Evolutionary conservation across 2,888 invertebrate genomes (phyloP).

Genomic region (Deilephila elpenor): DNA sequence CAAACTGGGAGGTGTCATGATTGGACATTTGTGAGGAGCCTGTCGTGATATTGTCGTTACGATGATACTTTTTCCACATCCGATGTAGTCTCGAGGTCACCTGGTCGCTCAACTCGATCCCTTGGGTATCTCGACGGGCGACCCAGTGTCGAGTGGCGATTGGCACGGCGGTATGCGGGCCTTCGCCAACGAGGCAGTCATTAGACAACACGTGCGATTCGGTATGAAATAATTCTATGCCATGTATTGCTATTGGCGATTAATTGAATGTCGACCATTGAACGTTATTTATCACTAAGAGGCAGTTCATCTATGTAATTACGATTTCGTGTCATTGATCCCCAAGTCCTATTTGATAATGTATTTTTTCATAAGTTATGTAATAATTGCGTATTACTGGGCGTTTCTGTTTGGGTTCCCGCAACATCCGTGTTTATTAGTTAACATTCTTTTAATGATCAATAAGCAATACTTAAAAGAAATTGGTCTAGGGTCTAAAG

Average conservation of each 20-base stretch:
- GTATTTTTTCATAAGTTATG: constrained; percentile 25
- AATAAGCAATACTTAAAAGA: constrained; percentile 43
- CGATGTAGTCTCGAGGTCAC: constrained; percentile 94
- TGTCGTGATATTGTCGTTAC: constrained; percentile 42
- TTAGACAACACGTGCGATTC: constrained; percentile 83
- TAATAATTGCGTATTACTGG: constrained; percentile 19
- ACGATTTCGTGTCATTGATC: constrained; percentile 1
- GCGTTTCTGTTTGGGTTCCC: background rate
- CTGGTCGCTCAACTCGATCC: constrained; percentile 97
- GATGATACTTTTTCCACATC: constrained; percentile 47
- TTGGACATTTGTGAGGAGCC: constrained; percentile 18
- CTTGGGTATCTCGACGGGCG: constrained; percentile 92
- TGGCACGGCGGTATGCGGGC: constrained; percentile 81
- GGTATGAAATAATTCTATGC: constrained; percentile 67
- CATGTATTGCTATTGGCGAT: constrained; percentile 56
- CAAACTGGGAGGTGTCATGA: constrained; percentile 8
- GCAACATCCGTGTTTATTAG: constrained; percentile 33
- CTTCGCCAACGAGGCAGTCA: constrained; percentile 81
- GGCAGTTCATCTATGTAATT: background rate
- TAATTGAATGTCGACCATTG: constrained; percentile 60
- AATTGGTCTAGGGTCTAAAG: constrained; percentile 57
- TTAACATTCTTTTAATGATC: constrained; percentile 44
- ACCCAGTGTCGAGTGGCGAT: constrained; percentile 81
- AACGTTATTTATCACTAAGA: background rate
- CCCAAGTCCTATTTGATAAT: background rate